Evolutionary conservation across 2,797 vertebrate species (phyloP).

Genomic region (Hippocampus kuda): DNA sequence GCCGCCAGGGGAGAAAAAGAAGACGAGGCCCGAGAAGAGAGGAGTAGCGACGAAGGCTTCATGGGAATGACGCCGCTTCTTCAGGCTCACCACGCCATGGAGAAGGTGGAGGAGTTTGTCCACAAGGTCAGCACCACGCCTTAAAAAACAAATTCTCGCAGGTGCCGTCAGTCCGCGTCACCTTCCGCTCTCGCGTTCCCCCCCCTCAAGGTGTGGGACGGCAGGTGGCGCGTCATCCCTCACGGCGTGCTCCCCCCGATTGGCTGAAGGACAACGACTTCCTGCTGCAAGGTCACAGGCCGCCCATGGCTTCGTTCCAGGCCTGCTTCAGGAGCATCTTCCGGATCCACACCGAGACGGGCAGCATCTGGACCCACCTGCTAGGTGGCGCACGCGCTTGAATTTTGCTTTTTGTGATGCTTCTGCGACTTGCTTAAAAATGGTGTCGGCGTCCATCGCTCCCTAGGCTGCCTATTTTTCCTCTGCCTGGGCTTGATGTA

Average conservation of each 20-base stretch:
- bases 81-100: slow-evolving; percentile 97
- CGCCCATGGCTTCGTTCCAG: slow-evolving; percentile 96
- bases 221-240: slow-evolving; percentile 92
- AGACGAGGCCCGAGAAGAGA: slow-evolving; percentile 56
- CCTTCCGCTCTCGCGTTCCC: no score
- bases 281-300: slow-evolving; percentile 89
- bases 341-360: slow-evolving; percentile 97
- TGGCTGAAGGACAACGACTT: slow-evolving; percentile 98
- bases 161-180: no score
- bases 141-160: background rate
- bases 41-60: slow-evolving; percentile 84
- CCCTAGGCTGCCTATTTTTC: slow-evolving; percentile 79
- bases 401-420: background rate
- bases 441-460: background rate
- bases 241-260: slow-evolving; percentile 88
- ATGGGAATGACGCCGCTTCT: slow-evolving; percentile 91
- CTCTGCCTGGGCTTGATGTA: slow-evolving; percentile 91
- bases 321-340: slow-evolving; percentile 98
- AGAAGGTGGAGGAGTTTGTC: slow-evolving; percentile 71
- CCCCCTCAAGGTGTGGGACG: slow-evolving; percentile 80
- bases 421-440: background rate
- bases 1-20: slow-evolving; percentile 26
- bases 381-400: slow-evolving; percentile 65
- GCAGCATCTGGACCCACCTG: slow-evolving; percentile 98
- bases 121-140: slow-evolving; percentile 78